Evolutionary conservation across 2,888 invertebrate genomes (phyloP), one percentile per base, ranked within the genome.

Genomic region (Philonicus albiceps): DNA sequence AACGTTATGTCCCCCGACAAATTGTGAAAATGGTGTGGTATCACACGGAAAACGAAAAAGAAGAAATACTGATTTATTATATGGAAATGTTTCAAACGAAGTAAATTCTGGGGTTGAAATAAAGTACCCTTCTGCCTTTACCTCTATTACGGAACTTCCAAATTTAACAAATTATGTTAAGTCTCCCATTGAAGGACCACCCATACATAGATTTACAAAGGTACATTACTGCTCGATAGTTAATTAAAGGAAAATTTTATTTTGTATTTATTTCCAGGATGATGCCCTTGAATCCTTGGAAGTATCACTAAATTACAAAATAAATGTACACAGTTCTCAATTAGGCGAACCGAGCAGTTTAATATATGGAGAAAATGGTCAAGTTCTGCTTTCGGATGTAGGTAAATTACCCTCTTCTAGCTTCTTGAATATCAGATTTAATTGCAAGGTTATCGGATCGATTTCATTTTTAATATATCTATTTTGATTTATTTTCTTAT

Each of bases 1-100:
- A n/a, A 93, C 93, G 1, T 93, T 93, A 87, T 97, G 97, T 90
- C 93, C 93, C 27, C 93, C 94, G 89, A 95, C 96, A 7, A 92
- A 93, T 88, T 94, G 94, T 89, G 90, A 91, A 8, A 91, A 91
- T 87, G 90, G 90, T 37, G 49, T 55, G 13, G 6, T 74, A 40
- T 86, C 86, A 27, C 53, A 34, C 43, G 83, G 72, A 43, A 85
- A 72, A 53, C 85, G 86, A 7, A 37, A 40, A 43, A 87, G 88
- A 49, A 73, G 89, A 34, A 83, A 89, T 40, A 13, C 16, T 13
- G 16, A 78, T 13, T 37, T 27, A n/a, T 11, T 11, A 1, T 8
- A 3, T 64, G 30, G 16, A 40, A 73, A 80, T 74, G 40, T 16
- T 5, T 16, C 30, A 8, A 31, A 27, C 16, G 34, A 16, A 30